Base-by-base conservation (phyloP, 2,797 vertebrate genomes). In the Danio tinwini region DNA sequence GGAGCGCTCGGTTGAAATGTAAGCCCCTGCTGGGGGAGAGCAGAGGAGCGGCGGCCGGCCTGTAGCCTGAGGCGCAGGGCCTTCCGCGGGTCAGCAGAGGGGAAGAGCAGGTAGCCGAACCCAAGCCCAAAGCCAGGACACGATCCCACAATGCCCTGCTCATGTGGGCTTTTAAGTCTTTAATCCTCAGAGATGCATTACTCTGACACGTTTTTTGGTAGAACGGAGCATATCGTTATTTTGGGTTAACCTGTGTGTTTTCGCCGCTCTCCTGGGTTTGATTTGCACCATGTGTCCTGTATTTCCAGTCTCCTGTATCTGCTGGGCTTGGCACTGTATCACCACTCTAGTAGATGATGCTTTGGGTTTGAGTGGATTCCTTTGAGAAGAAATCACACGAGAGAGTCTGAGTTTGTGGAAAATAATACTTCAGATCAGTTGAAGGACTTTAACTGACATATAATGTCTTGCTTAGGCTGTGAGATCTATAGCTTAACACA, bases 1-100 rank as follows among this genome's bases (percentile, higher is more conserved):
- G 93, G 94, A 96, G 95, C 96, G 93, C 93, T 94, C 95, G 94
- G 94, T 94, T 98, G 98, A 97, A 98, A 99, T 92, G 96, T 96
- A 96, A 98, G 96, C 97, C 96, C 87, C 95, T 95, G 93, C 93
- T 94, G 93, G 95, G 85, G 97, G 91, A 93, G 91, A 76, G 88
- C 83, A 87, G 88, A 82, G 80, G 94, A 95, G 96, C 94, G 94
- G 93, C 93, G 92, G 93, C 94, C 94, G 92, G 94, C 95, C 94
- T 47, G 81, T 89, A 78, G 86, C 91, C 91, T 69, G 81, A 77
- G 82, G 81, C 82, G n/a, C 52, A 16, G 72, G 82, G 82, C 76
- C 93, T 96, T 95, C 90, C 91, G 93, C 95, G 95, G 96, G 97
- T 98, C 96, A 97, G 92, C 91, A 93, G 93, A 93, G 90, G 93